phyloP scores from a whole-genome alignment of 2,888 invertebrate genomes.

The Sclerodermus sp. region DNA sequence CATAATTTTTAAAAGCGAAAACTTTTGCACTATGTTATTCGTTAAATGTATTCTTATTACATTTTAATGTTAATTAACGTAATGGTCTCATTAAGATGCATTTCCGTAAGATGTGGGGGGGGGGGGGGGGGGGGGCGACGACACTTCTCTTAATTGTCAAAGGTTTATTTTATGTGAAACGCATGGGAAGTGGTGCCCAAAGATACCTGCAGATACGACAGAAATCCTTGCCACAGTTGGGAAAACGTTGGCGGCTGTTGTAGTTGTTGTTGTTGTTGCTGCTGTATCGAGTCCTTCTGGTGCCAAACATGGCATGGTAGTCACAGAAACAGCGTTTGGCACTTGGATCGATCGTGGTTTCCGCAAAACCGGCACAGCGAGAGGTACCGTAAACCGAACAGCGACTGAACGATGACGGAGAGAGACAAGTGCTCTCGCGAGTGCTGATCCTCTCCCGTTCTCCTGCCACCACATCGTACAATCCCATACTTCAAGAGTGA shows the following conservation, averaged over 20 bases:
- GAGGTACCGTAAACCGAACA: slow-evolving; percentile 30
- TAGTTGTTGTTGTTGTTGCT: too few species aligned
- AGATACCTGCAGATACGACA: slow-evolving; percentile 48
- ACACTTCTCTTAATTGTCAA: too few species aligned
- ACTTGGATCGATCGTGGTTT: slow-evolving; percentile 13
- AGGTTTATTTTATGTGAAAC: too few species aligned
- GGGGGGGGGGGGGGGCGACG: too few species aligned
- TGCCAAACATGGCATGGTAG: slow-evolving; percentile 35
- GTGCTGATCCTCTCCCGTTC: slow-evolving; percentile 8
- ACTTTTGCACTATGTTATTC: too few species aligned
- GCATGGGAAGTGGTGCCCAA: too few species aligned
- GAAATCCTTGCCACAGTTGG: slow-evolving; percentile 44
- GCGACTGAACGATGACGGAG: slow-evolving; percentile 39
- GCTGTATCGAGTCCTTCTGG: slow-evolving; percentile 28
- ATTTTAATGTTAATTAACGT: too few species aligned
- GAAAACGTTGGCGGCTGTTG: slow-evolving; percentile 34
- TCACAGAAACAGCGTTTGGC: too few species aligned
- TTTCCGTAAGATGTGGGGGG: too few species aligned
- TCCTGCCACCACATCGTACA: slow-evolving; percentile 2
- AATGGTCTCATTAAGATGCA: too few species aligned
- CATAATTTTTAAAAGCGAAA: too few species aligned
- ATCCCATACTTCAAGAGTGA: slow-evolving; percentile 24
- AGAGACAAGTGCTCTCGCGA: slow-evolving; percentile 24
- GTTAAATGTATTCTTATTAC: too few species aligned
- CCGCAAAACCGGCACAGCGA: slow-evolving; percentile 15